Evolutionary conservation across 2,113 vertebrate species (phyloP).

Genomic region (Psammodynastes pulverulentus): DNA sequence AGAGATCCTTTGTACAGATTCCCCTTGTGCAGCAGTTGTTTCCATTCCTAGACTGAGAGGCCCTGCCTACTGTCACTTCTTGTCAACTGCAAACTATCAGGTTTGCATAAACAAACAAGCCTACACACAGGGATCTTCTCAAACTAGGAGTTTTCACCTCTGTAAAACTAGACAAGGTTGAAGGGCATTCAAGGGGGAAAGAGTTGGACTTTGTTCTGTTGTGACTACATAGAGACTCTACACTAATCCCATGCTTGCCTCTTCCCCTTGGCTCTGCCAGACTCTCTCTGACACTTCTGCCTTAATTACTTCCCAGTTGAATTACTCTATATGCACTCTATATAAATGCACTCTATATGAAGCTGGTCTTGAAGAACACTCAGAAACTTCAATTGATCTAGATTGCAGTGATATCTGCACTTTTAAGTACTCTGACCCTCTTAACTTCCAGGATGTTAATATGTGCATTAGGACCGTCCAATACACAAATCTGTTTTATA

Average conservation of each 20-base stretch:
- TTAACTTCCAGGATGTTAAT: neutral
- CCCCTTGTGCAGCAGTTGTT: neutral
- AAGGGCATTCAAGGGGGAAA: neutral
- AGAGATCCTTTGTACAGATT: neutral
- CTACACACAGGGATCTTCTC: neutral
- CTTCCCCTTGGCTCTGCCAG: neutral
- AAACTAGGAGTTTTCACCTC: neutral
- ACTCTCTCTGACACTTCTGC: neutral
- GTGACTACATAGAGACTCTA: neutral
- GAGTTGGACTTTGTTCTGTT: neutral
- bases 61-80: neutral
- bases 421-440: neutral
- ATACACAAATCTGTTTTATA: neutral
- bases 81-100: neutral
- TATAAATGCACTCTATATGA: neutral
- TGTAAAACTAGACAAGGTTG: neutral
- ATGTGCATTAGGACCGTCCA: neutral
- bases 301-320: neutral
- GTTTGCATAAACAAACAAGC: neutral
- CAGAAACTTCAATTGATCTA: neutral
- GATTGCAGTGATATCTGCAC: neutral
- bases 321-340: neutral
- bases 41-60: neutral
- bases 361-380: neutral
- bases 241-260: neutral